Base-by-base conservation (phyloP, 2,888 invertebrate genomes). In the Chironomus riparius region DNA sequence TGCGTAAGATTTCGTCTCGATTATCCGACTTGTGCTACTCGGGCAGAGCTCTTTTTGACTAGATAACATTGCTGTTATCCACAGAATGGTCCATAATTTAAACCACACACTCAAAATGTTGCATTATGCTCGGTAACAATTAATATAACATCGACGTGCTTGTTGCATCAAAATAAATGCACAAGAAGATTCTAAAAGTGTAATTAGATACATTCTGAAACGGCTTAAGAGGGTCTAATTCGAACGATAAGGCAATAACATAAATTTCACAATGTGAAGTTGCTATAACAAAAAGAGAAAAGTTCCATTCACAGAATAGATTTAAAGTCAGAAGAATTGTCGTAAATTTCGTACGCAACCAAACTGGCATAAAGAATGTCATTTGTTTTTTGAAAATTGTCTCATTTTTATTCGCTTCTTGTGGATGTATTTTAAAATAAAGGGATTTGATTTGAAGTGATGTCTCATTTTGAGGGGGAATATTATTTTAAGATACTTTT, bases 321-420 rank as follows among this genome's bases (percentile, higher is more conserved):
- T 38, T 38, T 56, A 56, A 18, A 56, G 15, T 18, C n/a, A 15
- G 50, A 50, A 56, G 56, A 38, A 72, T 47, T 72, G 62, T 72
- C 72, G 62, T 72, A 72, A 72, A 72, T 72, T 62, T 72, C 56
- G 22, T 50, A 56, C 56, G 56, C 71, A 15, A 56, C 28, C 56
- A 70, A 50, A 24, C n/a, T 38, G 68, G 13, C 38, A 6, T 28
- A 18, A 56, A 56, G 18, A 18, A 56, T 56, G 56, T 56, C 56
- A 7, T 56, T 56, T 56, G 56, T 56, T 18, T n/a, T n/a, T 56
- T 18, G 18, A 56, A 15, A 56, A 56, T 38, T 38, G 18, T 18
- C n/a, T 56, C 18, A 18, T 18, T 56, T 38, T 38, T 38, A 38
- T 38, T 38, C 38, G 38, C 38, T 38, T 38, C 38, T 38, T 38